Evolutionary conservation across 2,113 vertebrate species (phyloP).

Genomic region (Pomatorhinus ruficollis): DNA sequence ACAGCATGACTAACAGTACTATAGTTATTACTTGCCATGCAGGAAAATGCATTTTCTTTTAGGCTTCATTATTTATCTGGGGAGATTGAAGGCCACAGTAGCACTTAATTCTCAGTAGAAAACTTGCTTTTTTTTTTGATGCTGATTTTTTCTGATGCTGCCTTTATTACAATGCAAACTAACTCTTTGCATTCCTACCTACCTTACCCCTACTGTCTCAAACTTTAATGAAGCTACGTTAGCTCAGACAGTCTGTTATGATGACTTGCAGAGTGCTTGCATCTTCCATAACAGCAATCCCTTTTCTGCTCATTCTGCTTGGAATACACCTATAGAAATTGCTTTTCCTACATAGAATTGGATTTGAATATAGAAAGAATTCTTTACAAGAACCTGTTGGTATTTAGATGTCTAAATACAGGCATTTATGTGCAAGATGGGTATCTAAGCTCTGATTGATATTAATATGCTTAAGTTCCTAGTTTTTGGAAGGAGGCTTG

Average conservation of each 20-base stretch:
- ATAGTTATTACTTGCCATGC: background rate
- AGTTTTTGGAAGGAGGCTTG: background rate
- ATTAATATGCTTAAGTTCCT: background rate
- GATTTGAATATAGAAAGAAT: background rate
- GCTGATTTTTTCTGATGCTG: background rate
- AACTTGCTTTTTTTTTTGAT: background rate
- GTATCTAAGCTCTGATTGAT: background rate
- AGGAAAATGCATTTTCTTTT: background rate
- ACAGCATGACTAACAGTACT: background rate
- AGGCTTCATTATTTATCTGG: background rate
- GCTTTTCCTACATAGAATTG: background rate
- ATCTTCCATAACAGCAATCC: background rate
- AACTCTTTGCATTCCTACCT: background rate
- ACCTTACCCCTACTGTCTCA: background rate
- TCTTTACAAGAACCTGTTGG: background rate
- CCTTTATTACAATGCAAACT: background rate
- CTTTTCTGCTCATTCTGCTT: background rate
- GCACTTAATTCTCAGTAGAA: background rate
- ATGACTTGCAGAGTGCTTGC: background rate
- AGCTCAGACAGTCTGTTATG: background rate
- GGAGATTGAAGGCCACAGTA: background rate
- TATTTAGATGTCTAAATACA: background rate
- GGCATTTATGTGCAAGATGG: background rate
- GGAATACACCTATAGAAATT: background rate
- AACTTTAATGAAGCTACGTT: background rate